Base-by-base conservation (phyloP, 2,888 invertebrate species). In the Scrobipalpa atriplicella region DNA sequence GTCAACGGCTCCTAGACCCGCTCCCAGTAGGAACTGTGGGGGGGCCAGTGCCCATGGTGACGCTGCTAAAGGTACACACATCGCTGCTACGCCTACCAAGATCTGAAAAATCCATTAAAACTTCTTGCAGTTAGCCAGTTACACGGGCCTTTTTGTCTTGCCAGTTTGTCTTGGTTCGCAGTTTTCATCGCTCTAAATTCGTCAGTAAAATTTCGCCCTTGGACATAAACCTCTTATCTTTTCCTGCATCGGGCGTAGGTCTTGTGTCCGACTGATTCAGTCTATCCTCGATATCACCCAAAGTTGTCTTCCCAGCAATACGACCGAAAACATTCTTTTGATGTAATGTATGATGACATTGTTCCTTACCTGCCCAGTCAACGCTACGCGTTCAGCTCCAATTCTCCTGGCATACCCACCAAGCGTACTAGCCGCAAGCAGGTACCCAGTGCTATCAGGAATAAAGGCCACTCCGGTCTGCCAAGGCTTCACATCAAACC, bases 371-470 rank as follows among this genome's bases (percentile, higher is more conserved):
- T 62, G 72, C 79, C 84, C 84, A 77, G 82, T 80, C 81, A 92
- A 74, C 83, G 90, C 86, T 68, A 84, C 71, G 65, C 83, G 75
- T 76, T 85, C 87, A 75, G 86, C 81, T 73, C 84, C 87, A 60
- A 75, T 64, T 68, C 79, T 72, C 67, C 78, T 72, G 78, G 82
- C 79, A 69, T 71, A 71, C 72, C 81, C 82, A 66, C 88, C 87
- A 69, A 84, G 75, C 71, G 72, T 67, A 69, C 78, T 82, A 39
- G 90, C 81, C n/a, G 85, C 85, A 70, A 79, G 70, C 72, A 89
- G 74, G 83, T 92, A 92, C 67, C 86, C 91, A 67, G 78, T 77
- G 75, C 90, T 90, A 82, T 92, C 92, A 66, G 91, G 90, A 68
- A 91, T 71, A 80, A 92, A 91, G 75, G 86, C 88, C 18, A 78